Base-by-base conservation (phyloP, 2,113 vertebrate genomes). In the Amphilophus citrinellus region DNA sequence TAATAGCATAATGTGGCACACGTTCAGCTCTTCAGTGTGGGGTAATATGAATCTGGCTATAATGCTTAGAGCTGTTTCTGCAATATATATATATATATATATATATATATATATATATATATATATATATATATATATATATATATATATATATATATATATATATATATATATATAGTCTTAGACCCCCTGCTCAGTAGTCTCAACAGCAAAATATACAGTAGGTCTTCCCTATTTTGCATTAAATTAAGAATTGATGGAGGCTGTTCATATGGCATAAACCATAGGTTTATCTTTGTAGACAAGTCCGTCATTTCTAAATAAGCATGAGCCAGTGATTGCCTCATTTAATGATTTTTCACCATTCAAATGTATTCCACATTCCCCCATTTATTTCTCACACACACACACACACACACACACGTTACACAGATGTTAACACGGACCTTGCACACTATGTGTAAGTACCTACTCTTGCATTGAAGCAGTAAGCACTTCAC, bases 291-390 rank as follows among this genome's bases (percentile, higher is more conserved):
- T 79, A 88, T 89, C 91, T 88, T 86, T 53, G 63, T 77, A 89
- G 92, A 92, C 90, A 76, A 91, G 82, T 90, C 87, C 77, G 78
- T 79, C 86, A 53, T 80, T 75, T 89, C 93, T 94, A 93, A 94
- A 92, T 94, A 94, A 91, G 85, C 91, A 93, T 92, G 78, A 93
- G 77, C 63, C 76, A 68, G 78, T 84, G 82, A 91, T 92, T 90
- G 60, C 87, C 88, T 90, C 77, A 30, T 92, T 92, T 90, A 94
- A 92, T 93, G 87, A 91, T 93, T 93, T 91, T 84, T 73, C 60
- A 75, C 80, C 61, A 90, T 90, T 91, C 66, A 87, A 92, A 92
- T 92, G 58, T 90, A 92, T 93, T 93, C 76, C 87, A 82, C 84
- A 56, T 66, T 68, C 76, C 82, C 85, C 80, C 82, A 86, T 87